Evolutionary conservation across 2,113 vertebrate genomes (phyloP).

Genomic region (Ramphastos sulfuratus): DNA sequence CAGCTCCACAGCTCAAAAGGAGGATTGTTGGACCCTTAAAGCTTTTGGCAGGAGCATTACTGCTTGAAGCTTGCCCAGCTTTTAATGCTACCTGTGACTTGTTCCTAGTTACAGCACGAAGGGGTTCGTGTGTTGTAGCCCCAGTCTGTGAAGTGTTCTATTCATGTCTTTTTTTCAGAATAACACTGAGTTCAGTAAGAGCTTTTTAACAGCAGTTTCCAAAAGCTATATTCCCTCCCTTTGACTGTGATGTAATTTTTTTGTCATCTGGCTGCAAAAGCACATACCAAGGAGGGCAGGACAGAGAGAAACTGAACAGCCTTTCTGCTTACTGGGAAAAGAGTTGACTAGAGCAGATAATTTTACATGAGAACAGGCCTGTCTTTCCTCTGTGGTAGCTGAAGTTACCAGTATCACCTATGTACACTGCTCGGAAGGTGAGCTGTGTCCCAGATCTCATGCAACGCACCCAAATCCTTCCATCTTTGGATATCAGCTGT

Average conservation of each 20-base stretch:
- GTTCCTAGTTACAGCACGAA: not conserved
- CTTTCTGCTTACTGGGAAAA: not conserved
- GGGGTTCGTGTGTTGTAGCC: not conserved
- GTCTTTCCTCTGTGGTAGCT: not conserved
- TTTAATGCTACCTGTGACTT: not conserved
- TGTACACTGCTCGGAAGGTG: accelerated
- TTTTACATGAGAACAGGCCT: not conserved
- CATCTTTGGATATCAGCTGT: not conserved
- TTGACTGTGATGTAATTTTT: not conserved
- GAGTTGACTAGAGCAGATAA: not conserved
- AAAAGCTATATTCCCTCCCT: conserved; percentile 26
- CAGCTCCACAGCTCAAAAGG: not conserved
- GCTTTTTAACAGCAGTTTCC: not conserved
- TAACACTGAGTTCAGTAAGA: not conserved
- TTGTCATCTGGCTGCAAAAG: conserved; percentile 32
- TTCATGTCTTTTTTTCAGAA: not conserved
- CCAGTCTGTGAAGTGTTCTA: not conserved
- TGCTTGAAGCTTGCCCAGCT: not conserved
- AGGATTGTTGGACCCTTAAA: not conserved
- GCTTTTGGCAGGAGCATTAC: not conserved
- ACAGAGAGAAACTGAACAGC: not conserved
- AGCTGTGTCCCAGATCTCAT: not conserved
- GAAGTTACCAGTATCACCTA: not conserved
- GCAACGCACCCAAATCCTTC: not conserved
- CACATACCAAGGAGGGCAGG: conserved; percentile 24